These are phyloP conservation scores for Polyommatus iphigenia DNA, from an alignment of 2,888 invertebrate species.

Conservation along the genomic window DNA sequence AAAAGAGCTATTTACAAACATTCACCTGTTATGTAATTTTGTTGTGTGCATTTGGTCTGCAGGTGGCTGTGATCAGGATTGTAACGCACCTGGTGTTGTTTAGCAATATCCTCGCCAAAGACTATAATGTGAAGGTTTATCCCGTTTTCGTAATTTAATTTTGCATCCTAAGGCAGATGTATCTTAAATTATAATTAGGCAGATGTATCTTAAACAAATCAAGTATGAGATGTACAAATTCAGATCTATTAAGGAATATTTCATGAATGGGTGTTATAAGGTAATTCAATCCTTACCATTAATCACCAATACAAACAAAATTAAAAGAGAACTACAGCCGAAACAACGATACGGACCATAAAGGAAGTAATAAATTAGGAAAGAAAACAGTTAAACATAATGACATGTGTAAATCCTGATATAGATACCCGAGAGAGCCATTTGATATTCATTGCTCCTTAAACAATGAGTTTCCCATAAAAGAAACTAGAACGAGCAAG, in stretches of 20 bases:
- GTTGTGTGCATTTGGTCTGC: not conserved
- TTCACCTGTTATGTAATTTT: slow-evolving; percentile 14
- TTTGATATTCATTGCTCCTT: not conserved
- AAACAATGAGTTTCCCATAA: not conserved
- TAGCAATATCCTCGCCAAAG: slow-evolving; percentile 26
- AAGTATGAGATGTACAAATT: too few species aligned
- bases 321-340: not conserved
- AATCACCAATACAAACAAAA: not conserved
- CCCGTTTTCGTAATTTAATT: not conserved
- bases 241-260: not conserved
- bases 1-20: not conserved
- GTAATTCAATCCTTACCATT: not conserved
- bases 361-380: slow-evolving; percentile 23
- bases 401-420: slow-evolving; percentile 17
- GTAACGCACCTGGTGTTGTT: slow-evolving; percentile 10
- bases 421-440: not conserved
- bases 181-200: too few species aligned
- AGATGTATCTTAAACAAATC: not conserved
- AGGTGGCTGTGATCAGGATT: slow-evolving; percentile 18
- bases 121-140: not conserved
- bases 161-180: not conserved
- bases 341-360: slow-evolving; percentile 12
- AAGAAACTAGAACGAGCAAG: not conserved
- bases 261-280: not conserved
- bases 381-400: slow-evolving; percentile 5